Evolutionary conservation across 2,888 invertebrate genomes (phyloP).

Genomic region (Xestia ashworthii): DNA sequence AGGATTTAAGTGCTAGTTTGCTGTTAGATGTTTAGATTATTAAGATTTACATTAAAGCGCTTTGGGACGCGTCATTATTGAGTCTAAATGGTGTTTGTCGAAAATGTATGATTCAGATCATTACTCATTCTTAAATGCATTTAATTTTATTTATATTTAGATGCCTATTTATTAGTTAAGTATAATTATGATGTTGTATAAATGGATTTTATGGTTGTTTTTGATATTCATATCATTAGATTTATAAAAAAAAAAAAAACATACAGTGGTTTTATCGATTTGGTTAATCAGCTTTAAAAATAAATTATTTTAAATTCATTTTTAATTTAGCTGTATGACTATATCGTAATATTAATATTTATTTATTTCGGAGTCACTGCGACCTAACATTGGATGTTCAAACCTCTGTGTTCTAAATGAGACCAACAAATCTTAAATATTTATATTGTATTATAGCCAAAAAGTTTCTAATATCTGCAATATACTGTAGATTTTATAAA

Average conservation of each 20-base stretch:
- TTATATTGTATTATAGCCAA: constrained; percentile 39
- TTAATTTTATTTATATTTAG: constrained; percentile 59
- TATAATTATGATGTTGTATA: constrained; percentile 30
- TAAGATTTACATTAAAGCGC: constrained; percentile 70
- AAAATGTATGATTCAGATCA: constrained; percentile 57
- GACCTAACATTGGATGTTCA: constrained; percentile 44
- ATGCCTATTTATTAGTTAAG: constrained; percentile 51
- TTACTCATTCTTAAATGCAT: constrained; percentile 67
- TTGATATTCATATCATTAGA: constrained; percentile 48
- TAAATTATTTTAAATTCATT: constrained; percentile 32
- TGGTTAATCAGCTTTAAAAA: constrained; percentile 70
- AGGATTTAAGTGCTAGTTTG: constrained; percentile 69
- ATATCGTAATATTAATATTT: constrained; percentile 21
- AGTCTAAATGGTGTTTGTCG: constrained; percentile 79
- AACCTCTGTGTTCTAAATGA: constrained; percentile 69
- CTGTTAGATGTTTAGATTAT: constrained; percentile 59
- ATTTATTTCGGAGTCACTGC: constrained; percentile 45
- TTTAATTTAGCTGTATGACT: constrained; percentile 35
- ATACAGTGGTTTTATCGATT: constrained; percentile 40
- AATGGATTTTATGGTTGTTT: constrained; percentile 44
- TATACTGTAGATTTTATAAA: constrained; percentile 73
- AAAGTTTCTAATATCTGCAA: constrained; percentile 45
- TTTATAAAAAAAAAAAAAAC: constrained; percentile 34
- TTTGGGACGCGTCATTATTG: constrained; percentile 76
- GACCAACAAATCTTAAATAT: constrained; percentile 67